Conservation (phyloP, 2,797 vertebrate genomes). For the Ammospiza maritima region DNA sequence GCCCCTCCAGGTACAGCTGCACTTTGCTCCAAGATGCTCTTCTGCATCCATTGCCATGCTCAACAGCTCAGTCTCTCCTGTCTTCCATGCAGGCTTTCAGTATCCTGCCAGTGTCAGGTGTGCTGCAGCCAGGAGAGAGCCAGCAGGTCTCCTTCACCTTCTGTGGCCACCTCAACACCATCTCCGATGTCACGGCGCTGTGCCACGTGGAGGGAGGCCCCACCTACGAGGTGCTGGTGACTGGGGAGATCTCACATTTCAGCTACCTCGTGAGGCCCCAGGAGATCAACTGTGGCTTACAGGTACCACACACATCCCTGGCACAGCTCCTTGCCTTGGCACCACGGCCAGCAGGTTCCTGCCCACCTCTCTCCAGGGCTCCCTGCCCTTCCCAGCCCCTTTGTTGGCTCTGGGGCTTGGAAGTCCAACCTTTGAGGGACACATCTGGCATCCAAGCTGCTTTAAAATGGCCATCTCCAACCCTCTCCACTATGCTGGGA, state of each 20-base stretch:
- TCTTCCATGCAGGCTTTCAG: not conserved
- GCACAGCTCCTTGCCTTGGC: not conserved
- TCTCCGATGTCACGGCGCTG: rapidly evolving
- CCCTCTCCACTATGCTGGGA: not conserved
- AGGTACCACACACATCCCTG: not conserved
- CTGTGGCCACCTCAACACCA: not conserved
- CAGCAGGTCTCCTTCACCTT: not conserved
- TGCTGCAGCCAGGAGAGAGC: not conserved
- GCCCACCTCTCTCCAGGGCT: not conserved
- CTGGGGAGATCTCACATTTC: not conserved
- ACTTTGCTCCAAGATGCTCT: not conserved
- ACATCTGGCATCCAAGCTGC: not conserved
- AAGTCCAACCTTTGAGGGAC: not conserved
- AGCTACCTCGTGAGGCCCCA: not conserved
- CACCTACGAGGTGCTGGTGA: not conserved
- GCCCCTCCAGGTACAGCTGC: rapidly evolving
- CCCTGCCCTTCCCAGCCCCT: not conserved
- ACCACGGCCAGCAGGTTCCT: not conserved
- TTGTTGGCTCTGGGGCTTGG: not conserved
- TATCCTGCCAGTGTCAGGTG: not conserved
- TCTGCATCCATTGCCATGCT: not conserved
- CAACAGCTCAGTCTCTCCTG: not conserved
- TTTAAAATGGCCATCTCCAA: not conserved
- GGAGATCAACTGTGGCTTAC: rapidly evolving
- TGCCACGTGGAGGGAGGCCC: not conserved